Percentiles rank a stretch among this genome's conserved stretches.
Conservation (phyloP, 1,140 invertebrate genomes). For the Zaprionus nigranus region DNA sequence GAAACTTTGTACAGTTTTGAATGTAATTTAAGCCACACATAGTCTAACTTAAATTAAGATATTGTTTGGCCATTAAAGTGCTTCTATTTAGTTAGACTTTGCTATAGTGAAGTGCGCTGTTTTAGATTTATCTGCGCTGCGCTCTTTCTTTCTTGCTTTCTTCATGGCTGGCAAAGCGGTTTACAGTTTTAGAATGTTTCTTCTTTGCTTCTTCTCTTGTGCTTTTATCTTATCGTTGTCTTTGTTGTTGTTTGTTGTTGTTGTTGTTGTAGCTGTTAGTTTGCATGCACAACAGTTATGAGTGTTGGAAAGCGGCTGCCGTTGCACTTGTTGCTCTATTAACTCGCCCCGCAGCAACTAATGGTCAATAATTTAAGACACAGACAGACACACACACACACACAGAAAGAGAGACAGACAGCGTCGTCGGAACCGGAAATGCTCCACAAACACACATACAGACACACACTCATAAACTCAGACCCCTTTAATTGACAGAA, state of each 20-base stretch:
- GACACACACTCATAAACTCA: no score
- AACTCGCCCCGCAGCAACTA: conserved; percentile 54
- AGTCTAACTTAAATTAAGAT: not conserved
- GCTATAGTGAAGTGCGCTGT: not conserved
- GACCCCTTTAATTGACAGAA: conserved; percentile 9
- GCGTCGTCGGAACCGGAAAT: conserved; percentile 33
- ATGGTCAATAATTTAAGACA: conserved; percentile 59
- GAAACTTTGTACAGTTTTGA: no score
- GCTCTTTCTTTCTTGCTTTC: conserved; percentile 3
- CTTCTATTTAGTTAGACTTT: not conserved
- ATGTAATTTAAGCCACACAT: no score
- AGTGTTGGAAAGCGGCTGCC: conserved; percentile 24
- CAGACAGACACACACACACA: conserved; percentile 28
- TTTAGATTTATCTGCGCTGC: not conserved
- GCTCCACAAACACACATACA: conserved; percentile 15
- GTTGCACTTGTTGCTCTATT: conserved; percentile 73
- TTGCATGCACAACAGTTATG: conserved; percentile 74
- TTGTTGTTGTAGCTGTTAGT: conserved; percentile 49
- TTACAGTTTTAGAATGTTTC: conserved; percentile 47
- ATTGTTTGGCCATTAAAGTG: not conserved
- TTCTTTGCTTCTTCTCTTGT: not conserved
- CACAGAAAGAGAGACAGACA: not conserved
- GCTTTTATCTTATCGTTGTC: not conserved
- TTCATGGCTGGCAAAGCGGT: conserved; percentile 7
- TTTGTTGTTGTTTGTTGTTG: conserved; percentile 17